These are phyloP conservation scores for Cossypha heuglini DNA, from an alignment of 2,797 vertebrate species.

Conservation along the genomic window DNA sequence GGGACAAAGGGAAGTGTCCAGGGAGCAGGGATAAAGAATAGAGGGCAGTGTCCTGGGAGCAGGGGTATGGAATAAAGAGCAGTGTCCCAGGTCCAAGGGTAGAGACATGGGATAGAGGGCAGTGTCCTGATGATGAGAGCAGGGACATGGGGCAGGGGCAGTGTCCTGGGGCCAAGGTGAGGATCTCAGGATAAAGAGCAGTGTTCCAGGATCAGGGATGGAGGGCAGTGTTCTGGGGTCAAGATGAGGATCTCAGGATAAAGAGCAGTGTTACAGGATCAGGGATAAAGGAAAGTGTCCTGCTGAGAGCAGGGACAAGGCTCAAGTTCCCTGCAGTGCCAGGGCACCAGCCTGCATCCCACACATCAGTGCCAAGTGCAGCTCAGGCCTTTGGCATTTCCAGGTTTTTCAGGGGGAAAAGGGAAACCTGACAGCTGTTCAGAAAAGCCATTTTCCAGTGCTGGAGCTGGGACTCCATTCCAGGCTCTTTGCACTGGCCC, in stretches of 20 bases:
- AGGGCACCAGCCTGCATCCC: background rate
- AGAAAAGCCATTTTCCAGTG: background rate
- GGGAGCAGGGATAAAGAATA: too few relatives aligned
- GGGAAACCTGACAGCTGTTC: rapidly evolving
- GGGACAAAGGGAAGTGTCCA: too few relatives aligned
- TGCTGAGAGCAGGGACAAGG: background rate
- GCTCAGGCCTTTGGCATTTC: background rate
- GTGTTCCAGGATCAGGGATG: too few relatives aligned
- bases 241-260: too few relatives aligned
- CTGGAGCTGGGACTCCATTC: rapidly evolving
- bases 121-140: too few relatives aligned
- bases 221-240: too few relatives aligned
- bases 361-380: background rate
- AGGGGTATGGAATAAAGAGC: too few relatives aligned
- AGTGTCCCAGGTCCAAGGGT: too few relatives aligned
- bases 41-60: too few relatives aligned
- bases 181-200: background rate
- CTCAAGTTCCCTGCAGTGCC: background rate
- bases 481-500: background rate
- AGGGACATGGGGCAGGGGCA: background rate
- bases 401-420: background rate
- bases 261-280: background rate
- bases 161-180: background rate
- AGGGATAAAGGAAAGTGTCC: background rate
- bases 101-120: background rate